These are phyloP conservation scores for Syrmaticus mikado DNA, from an alignment of 2,113 vertebrate genomes.

Conservation along the genomic window DNA sequence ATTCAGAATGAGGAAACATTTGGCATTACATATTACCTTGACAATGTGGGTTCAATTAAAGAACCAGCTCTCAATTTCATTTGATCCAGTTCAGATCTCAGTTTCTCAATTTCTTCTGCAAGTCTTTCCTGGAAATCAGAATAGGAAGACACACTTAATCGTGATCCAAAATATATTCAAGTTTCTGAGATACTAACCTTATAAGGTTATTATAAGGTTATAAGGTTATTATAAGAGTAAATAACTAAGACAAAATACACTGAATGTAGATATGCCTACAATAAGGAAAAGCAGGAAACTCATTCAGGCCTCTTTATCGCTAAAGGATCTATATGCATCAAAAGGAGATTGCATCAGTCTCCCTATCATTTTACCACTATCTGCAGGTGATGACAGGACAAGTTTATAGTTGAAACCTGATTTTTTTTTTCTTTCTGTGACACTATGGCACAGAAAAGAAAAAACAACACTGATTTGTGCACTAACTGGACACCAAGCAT, in stretches of 20 bases:
- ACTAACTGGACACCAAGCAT: neutral
- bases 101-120: constrained; percentile 94
- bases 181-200: neutral
- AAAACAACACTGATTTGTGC: neutral
- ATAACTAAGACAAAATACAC: neutral
- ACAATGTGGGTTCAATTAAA: constrained; percentile 93
- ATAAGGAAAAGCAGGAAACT: neutral
- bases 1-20: neutral
- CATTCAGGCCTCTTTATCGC: neutral
- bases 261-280: neutral
- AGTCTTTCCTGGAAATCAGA: constrained; percentile 87
- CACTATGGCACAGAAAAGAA: neutral
- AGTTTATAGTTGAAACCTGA: neutral
- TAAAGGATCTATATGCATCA: accelerated
- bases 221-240: neutral
- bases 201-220: neutral
- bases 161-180: neutral
- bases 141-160: neutral
- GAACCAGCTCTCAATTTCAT: constrained; percentile 92
- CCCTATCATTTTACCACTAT: neutral
- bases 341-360: neutral
- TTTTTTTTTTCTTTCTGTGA: neutral
- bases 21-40: constrained; percentile 82
- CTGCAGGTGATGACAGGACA: neutral
- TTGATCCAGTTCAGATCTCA: constrained; percentile 93